Conservation (phyloP, 2,888 invertebrate species). For the Himalopsyche tibetana region DNA sequence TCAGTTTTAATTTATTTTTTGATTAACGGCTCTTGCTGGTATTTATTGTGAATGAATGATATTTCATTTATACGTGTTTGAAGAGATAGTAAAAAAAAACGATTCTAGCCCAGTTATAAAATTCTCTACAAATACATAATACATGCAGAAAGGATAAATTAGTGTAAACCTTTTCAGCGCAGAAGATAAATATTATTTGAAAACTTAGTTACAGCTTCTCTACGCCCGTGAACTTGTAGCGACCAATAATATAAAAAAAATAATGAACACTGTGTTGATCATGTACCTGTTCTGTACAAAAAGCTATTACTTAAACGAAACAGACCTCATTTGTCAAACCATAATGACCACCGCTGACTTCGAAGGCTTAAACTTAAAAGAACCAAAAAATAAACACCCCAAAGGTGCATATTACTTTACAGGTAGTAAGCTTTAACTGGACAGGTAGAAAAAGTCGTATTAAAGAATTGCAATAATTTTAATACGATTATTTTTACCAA, state of each 20-base stretch:
- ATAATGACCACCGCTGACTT: conserved; percentile 65
- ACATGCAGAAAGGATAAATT: no score
- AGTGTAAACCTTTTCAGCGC: no score
- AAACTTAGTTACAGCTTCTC: not conserved
- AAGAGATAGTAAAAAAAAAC: no score
- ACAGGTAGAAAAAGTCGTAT: conserved; percentile 18
- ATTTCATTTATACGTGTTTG: no score
- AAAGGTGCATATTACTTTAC: conserved; percentile 62
- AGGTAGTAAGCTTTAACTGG: conserved; percentile 58
- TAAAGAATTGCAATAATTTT: conserved; percentile 17
- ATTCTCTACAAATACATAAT: no score
- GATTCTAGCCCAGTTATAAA: no score
- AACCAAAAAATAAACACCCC: conserved; percentile 56
- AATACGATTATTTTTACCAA: conserved; percentile 13
- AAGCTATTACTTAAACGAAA: conserved; percentile 65
- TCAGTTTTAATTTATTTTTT: no score
- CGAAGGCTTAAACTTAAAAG: conserved; percentile 58
- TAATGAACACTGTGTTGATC: conserved; percentile 58
- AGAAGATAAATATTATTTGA: not conserved
- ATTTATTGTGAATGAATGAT: no score
- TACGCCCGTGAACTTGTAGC: conserved; percentile 49
- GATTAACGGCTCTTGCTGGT: no score
- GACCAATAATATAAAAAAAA: conserved; percentile 54
- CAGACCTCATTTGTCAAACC: conserved; percentile 65
- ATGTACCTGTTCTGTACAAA: conserved; percentile 59